Conservation (phyloP, 2,888 invertebrate genomes). For the Platycheirus rosarum region DNA sequence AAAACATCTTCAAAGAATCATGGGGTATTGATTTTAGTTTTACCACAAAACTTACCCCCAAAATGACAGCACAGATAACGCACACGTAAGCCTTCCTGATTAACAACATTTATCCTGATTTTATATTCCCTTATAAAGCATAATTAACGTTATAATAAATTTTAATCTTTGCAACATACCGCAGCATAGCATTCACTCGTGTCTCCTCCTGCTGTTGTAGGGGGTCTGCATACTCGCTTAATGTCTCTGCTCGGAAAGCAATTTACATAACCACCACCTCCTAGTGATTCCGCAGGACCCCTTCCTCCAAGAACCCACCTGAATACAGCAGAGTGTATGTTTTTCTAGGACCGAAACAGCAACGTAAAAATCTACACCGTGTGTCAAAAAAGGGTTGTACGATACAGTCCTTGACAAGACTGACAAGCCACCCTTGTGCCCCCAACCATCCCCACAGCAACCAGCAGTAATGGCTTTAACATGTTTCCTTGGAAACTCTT, state of each 20-base stretch:
- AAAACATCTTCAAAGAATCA: constrained; percentile 1
- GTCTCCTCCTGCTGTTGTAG: constrained; percentile 31
- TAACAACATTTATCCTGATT: constrained; percentile 68
- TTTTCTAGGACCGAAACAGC: constrained; percentile 18
- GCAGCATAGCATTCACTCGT: constrained; percentile 55
- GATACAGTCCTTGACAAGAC: constrained; percentile 3
- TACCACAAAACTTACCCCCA: constrained; percentile 33
- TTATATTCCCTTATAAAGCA: neutral
- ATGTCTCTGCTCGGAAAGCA: constrained; percentile 63
- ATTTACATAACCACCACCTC: constrained; percentile 63
- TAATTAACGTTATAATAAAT: constrained; percentile 48
- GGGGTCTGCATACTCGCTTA: constrained; percentile 44
- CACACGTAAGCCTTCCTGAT: constrained; percentile 47
- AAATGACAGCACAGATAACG: constrained; percentile 16
- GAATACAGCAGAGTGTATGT: constrained; percentile 4
- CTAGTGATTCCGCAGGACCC: constrained; percentile 35
- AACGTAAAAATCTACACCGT: constrained; percentile 23
- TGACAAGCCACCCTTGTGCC: constrained; percentile 41
- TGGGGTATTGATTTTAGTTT: constrained; percentile 20
- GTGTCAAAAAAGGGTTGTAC: constrained; percentile 56
- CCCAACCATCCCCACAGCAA: neutral
- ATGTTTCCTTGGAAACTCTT: constrained; percentile 56
- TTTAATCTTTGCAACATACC: constrained; percentile 64
- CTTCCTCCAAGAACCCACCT: neutral
- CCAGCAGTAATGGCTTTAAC: constrained; percentile 59